Percentiles rank a stretch among this genome's conserved stretches.
These are phyloP conservation scores for Cheilosia variabilis DNA, from an alignment of 2,888 invertebrate genomes.

Conservation along the genomic window DNA sequence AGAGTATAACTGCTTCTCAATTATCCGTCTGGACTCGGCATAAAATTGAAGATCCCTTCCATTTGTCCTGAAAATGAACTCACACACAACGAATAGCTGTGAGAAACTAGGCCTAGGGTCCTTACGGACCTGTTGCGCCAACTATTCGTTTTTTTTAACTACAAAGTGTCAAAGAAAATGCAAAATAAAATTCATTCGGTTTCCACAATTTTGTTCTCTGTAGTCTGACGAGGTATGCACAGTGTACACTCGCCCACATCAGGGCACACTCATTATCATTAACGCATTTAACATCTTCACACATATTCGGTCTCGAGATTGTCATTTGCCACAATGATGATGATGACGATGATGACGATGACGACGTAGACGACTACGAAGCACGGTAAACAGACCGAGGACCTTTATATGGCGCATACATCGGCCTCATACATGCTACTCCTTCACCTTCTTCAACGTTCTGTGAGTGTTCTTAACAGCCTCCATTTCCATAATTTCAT, in stretches of 20 bases:
- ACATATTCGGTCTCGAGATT: constrained; percentile 43
- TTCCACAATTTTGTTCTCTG: not conserved
- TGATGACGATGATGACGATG: constrained; percentile 18
- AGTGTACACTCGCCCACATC: not conserved
- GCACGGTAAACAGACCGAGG: not conserved
- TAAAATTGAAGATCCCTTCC: too few relatives aligned
- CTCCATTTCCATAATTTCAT: constrained; percentile 69
- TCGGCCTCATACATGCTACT: constrained; percentile 28
- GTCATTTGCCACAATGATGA: constrained; percentile 49
- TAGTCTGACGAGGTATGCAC: not conserved
- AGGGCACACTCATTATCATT: constrained; percentile 47
- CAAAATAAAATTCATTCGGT: too few relatives aligned
- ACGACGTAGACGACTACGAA: constrained; percentile 20
- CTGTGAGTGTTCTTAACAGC: constrained; percentile 71
- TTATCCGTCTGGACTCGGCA: too few relatives aligned
- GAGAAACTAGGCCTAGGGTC: too few relatives aligned
- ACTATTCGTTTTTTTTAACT: too few relatives aligned
- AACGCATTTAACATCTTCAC: constrained; percentile 47
- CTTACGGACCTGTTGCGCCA: too few relatives aligned
- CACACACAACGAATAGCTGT: too few relatives aligned
- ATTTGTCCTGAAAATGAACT: too few relatives aligned
- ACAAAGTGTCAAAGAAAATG: not conserved
- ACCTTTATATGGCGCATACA: constrained; percentile 3
- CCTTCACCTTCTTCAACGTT: constrained; percentile 69
- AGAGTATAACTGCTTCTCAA: too few relatives aligned